These are phyloP conservation scores for Plectropomus leopardus DNA, from an alignment of 2,113 vertebrate species.

Conservation along the genomic window DNA sequence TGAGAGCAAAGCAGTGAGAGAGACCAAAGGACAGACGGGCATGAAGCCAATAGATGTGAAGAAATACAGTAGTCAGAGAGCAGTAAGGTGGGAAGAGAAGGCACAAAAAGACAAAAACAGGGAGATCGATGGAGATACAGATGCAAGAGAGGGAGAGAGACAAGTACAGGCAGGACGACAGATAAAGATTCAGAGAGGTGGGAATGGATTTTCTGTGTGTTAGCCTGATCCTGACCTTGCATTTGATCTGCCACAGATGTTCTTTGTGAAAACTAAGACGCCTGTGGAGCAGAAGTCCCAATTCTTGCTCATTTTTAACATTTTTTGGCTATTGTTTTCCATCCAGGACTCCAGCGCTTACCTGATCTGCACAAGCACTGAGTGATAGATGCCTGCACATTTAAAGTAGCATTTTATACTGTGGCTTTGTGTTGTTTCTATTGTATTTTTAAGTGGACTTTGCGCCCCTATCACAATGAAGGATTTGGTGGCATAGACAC, in stretches of 20 bases:
- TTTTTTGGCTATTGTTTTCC: conserved; percentile 1
- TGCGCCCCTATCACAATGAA: not conserved
- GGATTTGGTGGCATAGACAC: not conserved
- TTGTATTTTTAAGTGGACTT: conserved; percentile 22
- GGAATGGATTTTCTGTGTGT: conserved; percentile 29
- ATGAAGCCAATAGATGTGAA: conserved; percentile 34
- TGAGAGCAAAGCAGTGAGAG: conserved; percentile 16
- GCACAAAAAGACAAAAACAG: conserved; percentile 28
- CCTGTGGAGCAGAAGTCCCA: conserved; percentile 38
- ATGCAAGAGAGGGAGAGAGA: conserved; percentile 14
- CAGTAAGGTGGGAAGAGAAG: conserved; percentile 26
- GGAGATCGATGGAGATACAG: conserved; percentile 24
- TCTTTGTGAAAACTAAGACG: conserved; percentile 14
- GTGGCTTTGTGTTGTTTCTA: not conserved
- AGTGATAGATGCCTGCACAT: not conserved
- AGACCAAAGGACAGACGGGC: conserved; percentile 19
- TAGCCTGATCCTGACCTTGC: conserved; percentile 30
- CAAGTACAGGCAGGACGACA: conserved; percentile 18
- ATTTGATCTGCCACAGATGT: conserved; percentile 41
- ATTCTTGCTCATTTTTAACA: conserved; percentile 28
- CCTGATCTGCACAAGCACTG: not conserved
- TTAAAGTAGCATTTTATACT: not conserved
- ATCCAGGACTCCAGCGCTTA: not conserved
- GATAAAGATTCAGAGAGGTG: conserved; percentile 28
- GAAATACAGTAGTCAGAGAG: conserved; percentile 19